Base-by-base conservation (phyloP, 2,113 vertebrate genomes). In the Paramormyrops kingsleyae region DNA sequence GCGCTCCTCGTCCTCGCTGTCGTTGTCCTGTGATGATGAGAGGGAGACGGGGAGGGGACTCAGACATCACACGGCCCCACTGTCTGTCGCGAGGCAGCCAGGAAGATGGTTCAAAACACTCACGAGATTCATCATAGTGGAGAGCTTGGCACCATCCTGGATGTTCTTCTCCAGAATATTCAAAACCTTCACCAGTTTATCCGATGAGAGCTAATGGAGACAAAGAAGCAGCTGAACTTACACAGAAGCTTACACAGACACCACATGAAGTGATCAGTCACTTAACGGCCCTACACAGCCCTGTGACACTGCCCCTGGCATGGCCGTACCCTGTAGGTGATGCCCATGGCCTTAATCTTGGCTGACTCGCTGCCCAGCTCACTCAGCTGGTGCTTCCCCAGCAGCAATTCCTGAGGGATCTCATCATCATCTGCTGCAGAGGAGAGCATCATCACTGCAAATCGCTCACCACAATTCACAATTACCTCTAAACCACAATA, bases 141-240 rank as follows among this genome's bases (percentile, higher is more conserved):
- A 95, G 90, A 99, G 97, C 91, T 97, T 99, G 88, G 98, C 92
- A 24, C 98, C 98, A 93, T 99, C 98, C 91, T 97, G 97, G 95
- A 99, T 99, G 92, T 99, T 99, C 94, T 99, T 99, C 93, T 99
- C 98, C 91, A 99, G 96, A 92, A 99, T 99, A 93, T 98, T 98
- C 91, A 99, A 90, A 52, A 99, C 96, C 94, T 99, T 99, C 85
- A 99, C 98, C 92, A 97, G 97, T 94, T 99, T 99, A 83, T 99
- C 98, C 88, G 98, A 97, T 90, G 98, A 97, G 89, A 99, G 97
- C 98, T 99, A 93, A 44, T 27, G 53, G 9, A 62, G 31, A 44
- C 17, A 66, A 21, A 62, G 27, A 46, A 12, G 35, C 56, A 88
- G 53, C 35, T 80, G 74, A 46, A 62, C 15, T 59, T 62, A 27